Conservation (phyloP, 2,888 invertebrate genomes). For the Corythucha ciliata region DNA sequence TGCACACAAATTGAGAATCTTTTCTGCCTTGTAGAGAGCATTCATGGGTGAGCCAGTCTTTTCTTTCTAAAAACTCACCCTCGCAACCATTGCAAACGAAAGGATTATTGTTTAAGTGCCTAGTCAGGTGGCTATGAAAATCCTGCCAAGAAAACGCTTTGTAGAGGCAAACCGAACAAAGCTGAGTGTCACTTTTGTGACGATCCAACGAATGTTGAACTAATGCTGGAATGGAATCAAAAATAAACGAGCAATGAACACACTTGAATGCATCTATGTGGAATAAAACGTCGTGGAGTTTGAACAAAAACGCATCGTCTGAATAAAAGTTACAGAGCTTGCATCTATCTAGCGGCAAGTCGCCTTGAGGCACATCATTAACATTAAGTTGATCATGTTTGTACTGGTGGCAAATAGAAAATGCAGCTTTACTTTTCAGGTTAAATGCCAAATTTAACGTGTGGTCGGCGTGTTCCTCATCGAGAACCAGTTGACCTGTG, state of each 20-base stretch:
- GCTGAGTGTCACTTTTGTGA: neutral
- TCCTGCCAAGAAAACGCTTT: neutral
- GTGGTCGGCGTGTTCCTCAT: slow-evolving; percentile 17
- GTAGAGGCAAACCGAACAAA: neutral
- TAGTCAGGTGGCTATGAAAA: neutral
- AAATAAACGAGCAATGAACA: neutral
- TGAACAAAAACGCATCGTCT: too few species aligned
- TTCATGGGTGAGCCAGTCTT: neutral
- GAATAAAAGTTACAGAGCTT: too few species aligned
- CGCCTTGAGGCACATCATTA: too few species aligned
- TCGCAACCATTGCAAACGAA: neutral
- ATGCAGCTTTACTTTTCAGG: slow-evolving; percentile 15
- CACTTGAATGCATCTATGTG: neutral
- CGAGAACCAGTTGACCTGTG: slow-evolving; percentile 21
- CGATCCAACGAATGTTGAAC: neutral
- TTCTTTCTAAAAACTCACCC: neutral
- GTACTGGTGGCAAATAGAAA: slow-evolving; percentile 8
- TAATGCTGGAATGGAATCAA: neutral
- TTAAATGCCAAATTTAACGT: slow-evolving; percentile 17
- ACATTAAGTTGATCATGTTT: neutral
- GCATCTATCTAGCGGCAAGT: too few species aligned
- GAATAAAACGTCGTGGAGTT: neutral
- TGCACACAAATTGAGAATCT: neutral
- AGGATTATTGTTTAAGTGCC: neutral
- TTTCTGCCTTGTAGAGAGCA: neutral